Conservation (phyloP, 2,113 vertebrate species). For the Sapajus apella region DNA sequence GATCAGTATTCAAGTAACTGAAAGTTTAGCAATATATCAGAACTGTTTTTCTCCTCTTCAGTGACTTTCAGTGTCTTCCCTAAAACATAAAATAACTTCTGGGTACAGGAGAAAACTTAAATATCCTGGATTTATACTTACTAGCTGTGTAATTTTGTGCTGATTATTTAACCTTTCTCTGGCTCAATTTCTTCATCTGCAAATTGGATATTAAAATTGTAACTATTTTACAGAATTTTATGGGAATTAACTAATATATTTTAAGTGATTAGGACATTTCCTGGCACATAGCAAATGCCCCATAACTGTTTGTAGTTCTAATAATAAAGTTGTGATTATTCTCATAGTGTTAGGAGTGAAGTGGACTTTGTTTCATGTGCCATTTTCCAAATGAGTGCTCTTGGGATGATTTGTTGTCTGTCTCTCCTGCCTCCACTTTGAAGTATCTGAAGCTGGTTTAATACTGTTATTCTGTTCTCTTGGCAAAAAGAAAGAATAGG, state of each 20-base stretch:
- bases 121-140: neutral
- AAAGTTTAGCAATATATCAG: neutral
- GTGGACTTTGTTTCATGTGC: neutral
- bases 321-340: neutral
- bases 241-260: neutral
- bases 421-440: neutral
- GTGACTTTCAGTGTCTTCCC: neutral
- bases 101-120: neutral
- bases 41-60: neutral
- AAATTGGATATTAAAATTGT: neutral
- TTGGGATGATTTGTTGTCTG: neutral
- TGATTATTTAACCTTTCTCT: neutral
- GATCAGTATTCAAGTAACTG: neutral
- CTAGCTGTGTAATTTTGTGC: neutral
- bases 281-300: neutral
- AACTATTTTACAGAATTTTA: slow-evolving; percentile 15
- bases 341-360: neutral
- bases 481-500: neutral
- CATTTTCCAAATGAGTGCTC: neutral
- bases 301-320: neutral
- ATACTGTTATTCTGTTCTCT: neutral
- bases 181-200: neutral
- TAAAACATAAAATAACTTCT: neutral
- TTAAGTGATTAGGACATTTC: neutral
- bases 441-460: neutral